These are phyloP conservation scores for Trachelus tabidus DNA, from an alignment of 2,888 invertebrate species.

Conservation along the genomic window DNA sequence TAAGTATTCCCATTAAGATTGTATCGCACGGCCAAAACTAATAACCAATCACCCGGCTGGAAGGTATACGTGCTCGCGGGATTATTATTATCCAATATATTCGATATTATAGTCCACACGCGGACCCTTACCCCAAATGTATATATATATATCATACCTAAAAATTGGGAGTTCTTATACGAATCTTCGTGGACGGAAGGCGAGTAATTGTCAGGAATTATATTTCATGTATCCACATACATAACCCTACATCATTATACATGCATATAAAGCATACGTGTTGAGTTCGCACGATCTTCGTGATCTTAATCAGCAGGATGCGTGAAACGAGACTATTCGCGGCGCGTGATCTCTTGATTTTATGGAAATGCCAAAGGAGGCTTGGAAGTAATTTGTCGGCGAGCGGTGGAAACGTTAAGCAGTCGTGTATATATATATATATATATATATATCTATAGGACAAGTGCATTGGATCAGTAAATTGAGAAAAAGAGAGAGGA, in stretches of 20 bases:
- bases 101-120: slow-evolving; percentile 39
- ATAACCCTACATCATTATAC: background rate
- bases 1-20: slow-evolving; percentile 63
- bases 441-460: too few relatives aligned
- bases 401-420: background rate
- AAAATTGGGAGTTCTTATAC: background rate
- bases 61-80: slow-evolving; percentile 51
- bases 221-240: background rate
- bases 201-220: background rate
- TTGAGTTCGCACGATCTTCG: background rate
- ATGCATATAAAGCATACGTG: background rate
- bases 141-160: background rate
- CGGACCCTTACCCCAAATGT: background rate
- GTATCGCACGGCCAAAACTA: slow-evolving; percentile 60
- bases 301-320: background rate
- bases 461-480: background rate
- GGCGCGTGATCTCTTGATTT: background rate
- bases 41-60: slow-evolving; percentile 59
- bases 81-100: slow-evolving; percentile 60
- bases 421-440: too few relatives aligned
- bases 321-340: background rate
- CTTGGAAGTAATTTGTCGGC: background rate
- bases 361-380: background rate
- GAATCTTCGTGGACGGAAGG: background rate
- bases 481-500: background rate